Base-by-base conservation (phyloP, 2,113 vertebrate genomes). In the Corythoichthys intestinalis region DNA sequence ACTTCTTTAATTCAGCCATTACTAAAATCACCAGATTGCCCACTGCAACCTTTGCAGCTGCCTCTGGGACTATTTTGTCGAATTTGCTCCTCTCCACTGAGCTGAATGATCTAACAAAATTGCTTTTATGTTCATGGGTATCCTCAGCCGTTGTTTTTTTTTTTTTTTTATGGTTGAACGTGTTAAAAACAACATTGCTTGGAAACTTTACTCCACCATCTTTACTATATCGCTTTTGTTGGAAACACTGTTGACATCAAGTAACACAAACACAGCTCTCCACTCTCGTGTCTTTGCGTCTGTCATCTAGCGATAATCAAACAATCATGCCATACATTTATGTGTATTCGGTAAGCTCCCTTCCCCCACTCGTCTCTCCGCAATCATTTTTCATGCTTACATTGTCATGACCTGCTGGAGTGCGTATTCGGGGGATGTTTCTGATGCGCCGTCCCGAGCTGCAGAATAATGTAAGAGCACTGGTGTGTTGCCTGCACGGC, bases 391-490 rank as follows among this genome's bases (percentile, higher is more conserved):
- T 88, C 84, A 88, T 81, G 76, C 70, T 82, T 78, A 75, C 57
- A 80, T 77, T 84, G 84, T 85, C 78, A 83, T 83, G 88, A 89
- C 81, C 87, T 81, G 85, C 83, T 88, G 80, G 76, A 76, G 82
- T 75, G 82, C 85, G 81, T 80, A 72, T 85, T 82, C 75, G 73
- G 68, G 78, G 81, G 76, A 82, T 80, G 79, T 81, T 88, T 91
- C 82, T 83, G 83, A 83, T 83, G 71, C 69, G 15, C 34, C 70
- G 77, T 86, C 83, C 73, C 77, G 80, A 75, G 82, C 83, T 80
- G 78, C 85, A 78, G 89, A 90, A 88, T 88, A 90, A 87, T 91
- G 84, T 83, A 86, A 83, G 83, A 80, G 85, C 86, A 77, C 72
- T 84, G 82, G 86, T 85, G 86, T 87, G 82, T 88, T 87, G 84